Conservation (phyloP, 2,113 vertebrate genomes). For the Scopus umbretta region DNA sequence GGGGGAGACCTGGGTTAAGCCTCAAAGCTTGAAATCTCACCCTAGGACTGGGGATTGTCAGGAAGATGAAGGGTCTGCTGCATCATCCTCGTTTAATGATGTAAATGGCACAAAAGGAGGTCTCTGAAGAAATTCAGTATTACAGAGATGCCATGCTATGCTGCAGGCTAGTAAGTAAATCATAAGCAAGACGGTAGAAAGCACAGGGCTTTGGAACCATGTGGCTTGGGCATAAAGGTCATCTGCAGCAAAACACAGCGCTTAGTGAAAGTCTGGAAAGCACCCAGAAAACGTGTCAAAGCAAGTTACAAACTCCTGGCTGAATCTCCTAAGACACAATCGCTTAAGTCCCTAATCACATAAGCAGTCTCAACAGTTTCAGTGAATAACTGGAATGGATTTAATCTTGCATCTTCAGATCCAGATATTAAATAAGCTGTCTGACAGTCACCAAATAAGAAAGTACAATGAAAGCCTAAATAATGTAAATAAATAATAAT, state of each 20-base stretch:
- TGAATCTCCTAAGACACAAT: neutral
- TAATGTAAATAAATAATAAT: too few species aligned
- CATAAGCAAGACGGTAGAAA: neutral
- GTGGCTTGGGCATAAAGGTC: neutral
- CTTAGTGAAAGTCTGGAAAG: slow-evolving; percentile 8
- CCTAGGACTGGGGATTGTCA: neutral
- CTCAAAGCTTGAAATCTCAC: neutral
- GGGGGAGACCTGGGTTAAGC: neutral
- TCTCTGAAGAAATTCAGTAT: neutral
- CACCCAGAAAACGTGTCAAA: slow-evolving; percentile 10
- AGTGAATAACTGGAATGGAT: neutral
- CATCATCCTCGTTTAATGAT: neutral
- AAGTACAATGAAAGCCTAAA: neutral
- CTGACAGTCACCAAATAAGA: neutral
- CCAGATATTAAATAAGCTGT: neutral
- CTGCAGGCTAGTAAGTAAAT: neutral
- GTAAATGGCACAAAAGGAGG: neutral
- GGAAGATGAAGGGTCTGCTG: neutral
- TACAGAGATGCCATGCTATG: neutral
- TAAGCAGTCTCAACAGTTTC: neutral
- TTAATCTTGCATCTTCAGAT: neutral
- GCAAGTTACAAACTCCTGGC: neutral
- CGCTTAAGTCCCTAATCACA: neutral
- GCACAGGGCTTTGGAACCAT: neutral
- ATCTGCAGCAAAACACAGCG: neutral